Evolutionary conservation across 2,113 vertebrate species (phyloP).

Genomic region (Echinops telfairi): DNA sequence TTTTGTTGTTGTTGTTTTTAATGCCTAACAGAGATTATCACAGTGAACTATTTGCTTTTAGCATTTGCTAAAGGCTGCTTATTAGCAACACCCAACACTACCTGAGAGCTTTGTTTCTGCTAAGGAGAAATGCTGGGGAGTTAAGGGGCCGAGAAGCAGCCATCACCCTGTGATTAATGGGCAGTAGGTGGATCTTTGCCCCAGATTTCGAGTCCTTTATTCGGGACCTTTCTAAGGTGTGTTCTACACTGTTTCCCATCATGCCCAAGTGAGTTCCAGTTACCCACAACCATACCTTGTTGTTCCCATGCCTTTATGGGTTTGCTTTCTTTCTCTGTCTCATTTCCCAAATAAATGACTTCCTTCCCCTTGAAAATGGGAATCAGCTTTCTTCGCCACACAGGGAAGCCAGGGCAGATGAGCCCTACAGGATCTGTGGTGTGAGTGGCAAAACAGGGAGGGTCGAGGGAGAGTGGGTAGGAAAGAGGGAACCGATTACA

Average conservation of each 20-base stretch:
- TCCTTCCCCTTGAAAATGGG: not conserved
- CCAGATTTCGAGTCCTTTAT: not conserved
- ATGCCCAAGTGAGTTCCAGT: not conserved
- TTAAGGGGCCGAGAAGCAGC: not conserved
- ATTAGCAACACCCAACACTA: not conserved
- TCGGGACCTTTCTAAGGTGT: not conserved
- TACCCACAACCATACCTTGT: conserved; percentile 17
- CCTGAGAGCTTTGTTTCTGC: not conserved
- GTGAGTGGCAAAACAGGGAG: too few species aligned
- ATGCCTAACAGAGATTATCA: not conserved
- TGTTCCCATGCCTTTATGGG: not conserved
- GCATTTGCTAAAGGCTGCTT: not conserved
- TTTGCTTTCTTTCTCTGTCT: conserved; percentile 25
- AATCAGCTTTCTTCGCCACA: too few species aligned
- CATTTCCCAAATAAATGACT: not conserved
- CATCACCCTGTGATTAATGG: not conserved
- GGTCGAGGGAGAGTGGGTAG: too few species aligned
- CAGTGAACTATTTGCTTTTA: not conserved
- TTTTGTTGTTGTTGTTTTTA: too few species aligned
- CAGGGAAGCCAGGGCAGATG: too few species aligned
- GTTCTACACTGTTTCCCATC: not conserved
- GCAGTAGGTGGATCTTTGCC: not conserved
- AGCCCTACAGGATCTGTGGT: too few species aligned
- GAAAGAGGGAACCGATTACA: too few species aligned
- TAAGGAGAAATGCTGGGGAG: not conserved